These are phyloP conservation scores for Eulacestoma nigropectus DNA, from an alignment of 2,113 vertebrate genomes.

Conservation along the genomic window DNA sequence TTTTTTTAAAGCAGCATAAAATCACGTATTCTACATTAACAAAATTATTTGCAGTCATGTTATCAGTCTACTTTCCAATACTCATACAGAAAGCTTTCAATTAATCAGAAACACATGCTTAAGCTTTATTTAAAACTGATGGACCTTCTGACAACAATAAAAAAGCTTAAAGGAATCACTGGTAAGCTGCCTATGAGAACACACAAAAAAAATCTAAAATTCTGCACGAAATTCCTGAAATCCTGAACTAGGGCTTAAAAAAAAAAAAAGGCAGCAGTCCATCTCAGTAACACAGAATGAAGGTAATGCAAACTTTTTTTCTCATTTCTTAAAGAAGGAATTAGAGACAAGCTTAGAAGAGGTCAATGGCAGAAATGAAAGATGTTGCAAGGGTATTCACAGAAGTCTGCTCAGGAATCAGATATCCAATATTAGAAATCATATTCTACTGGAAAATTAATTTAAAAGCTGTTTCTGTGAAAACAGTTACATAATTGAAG, in stretches of 20 bases:
- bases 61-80: neutral
- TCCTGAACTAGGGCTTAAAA: neutral
- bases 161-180: neutral
- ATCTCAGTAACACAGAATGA: neutral
- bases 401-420: neutral
- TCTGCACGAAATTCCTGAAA: neutral
- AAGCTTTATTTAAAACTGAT: neutral
- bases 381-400: neutral
- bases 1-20: neutral
- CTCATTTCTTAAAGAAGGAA: neutral
- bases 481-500: neutral
- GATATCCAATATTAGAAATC: neutral
- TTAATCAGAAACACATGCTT: neutral
- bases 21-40: neutral
- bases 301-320: neutral
- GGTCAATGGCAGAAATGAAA: neutral
- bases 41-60: neutral
- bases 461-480: neutral
- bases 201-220: neutral
- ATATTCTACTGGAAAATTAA: neutral
- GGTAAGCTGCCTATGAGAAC: neutral
- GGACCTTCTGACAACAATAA: neutral
- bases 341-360: neutral
- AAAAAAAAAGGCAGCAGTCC: neutral
- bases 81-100: neutral